Base-by-base conservation (phyloP, 2,888 invertebrate genomes). In the Drosophila subquinaria region DNA sequence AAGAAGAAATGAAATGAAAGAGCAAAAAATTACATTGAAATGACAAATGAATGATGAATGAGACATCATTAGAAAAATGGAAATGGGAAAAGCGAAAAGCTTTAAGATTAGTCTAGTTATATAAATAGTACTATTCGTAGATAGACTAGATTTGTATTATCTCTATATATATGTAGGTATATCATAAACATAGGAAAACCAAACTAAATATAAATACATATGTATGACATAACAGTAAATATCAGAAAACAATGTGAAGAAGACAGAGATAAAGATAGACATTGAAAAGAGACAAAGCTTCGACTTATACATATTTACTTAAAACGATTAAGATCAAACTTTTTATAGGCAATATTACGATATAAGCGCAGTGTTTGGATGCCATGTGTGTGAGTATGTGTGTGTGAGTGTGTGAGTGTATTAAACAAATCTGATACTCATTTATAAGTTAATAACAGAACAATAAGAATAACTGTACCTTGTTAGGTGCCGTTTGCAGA, bases 401-500 rank as follows among this genome's bases (percentile, higher is more conserved):
- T 51, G 56, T 50, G 59, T n/a, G 47, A 30, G 17, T 17, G 17
- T 17, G 23, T 17, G 50, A 52, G 47, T 47, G 59, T 66, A 50
- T 69, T 43, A 36, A 57, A 53, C 50, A 27, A 59, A 60, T 50
- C 36, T 50, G 35, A 48, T 52, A 43, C 27, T 52, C 43, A 48
- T 23, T 63, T 75, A 62, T 56, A 66, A 61, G n/a, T 59, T 35
- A 78, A 50, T 52, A 68, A 27, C 27, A 27, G 27, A 56, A 56
- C 52, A 69, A 43, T 38, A 60, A 69, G 50, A 62, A 62, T 48
- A 80, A 76, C 91, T 90, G 78, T 95, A 98, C 98, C 97, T 98
- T 98, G 94, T 97, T 92, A 90, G 97, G 97, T 92, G 97, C 97
- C 93, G 97, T 96, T 94, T 97, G 97, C 92, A 98, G 95, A 90